A percentile compares a stretch with the other conserved stretches of the same genome.
Conservation (phyloP, 64 coral and sea anemone species). For the Acropora yongei region DNA sequence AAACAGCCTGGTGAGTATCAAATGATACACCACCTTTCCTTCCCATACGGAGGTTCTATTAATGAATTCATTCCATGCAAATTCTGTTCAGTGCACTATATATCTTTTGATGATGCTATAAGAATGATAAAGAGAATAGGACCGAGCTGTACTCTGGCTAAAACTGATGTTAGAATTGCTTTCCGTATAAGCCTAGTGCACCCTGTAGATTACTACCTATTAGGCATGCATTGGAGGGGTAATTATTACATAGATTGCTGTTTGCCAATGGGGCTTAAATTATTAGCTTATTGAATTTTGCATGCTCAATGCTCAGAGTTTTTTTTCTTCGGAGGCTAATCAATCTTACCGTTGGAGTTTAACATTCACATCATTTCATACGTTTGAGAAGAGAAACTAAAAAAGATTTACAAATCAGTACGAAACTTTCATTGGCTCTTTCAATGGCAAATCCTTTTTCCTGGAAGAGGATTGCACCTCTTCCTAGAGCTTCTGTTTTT, state of each 20-base stretch:
- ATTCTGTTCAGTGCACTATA: no score
- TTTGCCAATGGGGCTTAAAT: background rate
- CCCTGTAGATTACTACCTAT: no score
- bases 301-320: background rate
- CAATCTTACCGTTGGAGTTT: background rate
- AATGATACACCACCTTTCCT: background rate
- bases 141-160: no score
- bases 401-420: background rate
- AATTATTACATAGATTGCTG: background rate
- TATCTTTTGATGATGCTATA: no score
- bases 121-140: no score
- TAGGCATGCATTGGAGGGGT: no score
- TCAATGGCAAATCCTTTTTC: background rate
- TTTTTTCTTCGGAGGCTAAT: slow-evolving; percentile 11
- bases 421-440: background rate
- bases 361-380: background rate
- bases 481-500: background rate
- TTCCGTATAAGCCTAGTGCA: no score
- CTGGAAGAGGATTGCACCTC: background rate
- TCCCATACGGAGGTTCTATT: background rate
- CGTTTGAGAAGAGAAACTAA: background rate
- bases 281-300: slow-evolving; percentile 3
- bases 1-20: slow-evolving; percentile 6
- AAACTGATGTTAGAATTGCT: no score
- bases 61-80: background rate